phyloP scores from a whole-genome alignment of 37 sponge, comb jelly and placozoan species.

The Agelas oroides region DNA sequence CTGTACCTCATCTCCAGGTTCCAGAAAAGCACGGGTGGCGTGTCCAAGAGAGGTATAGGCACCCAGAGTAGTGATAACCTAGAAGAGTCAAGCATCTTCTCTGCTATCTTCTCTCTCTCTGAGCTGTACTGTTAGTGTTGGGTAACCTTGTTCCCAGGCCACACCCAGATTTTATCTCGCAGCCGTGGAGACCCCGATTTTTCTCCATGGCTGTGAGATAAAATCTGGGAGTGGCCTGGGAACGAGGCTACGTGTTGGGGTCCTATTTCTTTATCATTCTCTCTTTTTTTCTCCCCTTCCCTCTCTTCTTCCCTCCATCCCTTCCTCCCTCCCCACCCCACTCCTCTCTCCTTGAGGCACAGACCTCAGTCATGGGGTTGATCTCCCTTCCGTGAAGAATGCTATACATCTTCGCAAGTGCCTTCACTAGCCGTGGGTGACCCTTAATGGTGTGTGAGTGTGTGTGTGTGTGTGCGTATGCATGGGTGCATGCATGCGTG shows the following conservation, averaged over 20 bases:
- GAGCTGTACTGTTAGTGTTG: no score
- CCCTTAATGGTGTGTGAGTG: no score
- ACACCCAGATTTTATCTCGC: no score
- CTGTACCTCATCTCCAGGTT: slow-evolving; percentile 97
- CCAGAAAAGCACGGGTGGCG: slow-evolving; percentile 74
- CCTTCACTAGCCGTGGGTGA: slow-evolving; percentile 89
- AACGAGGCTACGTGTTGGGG: no score
- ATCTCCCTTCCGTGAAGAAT: slow-evolving; percentile 69
- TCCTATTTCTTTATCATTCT: no score
- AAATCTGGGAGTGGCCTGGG: neutral
- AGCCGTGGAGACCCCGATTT: no score
- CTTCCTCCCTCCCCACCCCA: no score
- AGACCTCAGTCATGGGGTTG: slow-evolving; percentile 86
- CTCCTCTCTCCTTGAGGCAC: neutral
- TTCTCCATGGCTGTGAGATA: neutral
- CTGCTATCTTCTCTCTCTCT: no score
- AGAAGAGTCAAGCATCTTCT: neutral
- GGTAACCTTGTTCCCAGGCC: neutral
- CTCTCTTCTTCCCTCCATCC: no score
- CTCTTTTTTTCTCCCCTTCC: no score
- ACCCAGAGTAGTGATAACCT: slow-evolving; percentile 82
- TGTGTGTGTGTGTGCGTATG: neutral
- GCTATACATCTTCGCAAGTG: slow-evolving; percentile 85
- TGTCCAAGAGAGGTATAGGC: slow-evolving; percentile 85
- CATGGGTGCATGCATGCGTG: neutral